Base-by-base conservation (phyloP, 2,888 invertebrate genomes). In the Ptilodon capucinus region DNA sequence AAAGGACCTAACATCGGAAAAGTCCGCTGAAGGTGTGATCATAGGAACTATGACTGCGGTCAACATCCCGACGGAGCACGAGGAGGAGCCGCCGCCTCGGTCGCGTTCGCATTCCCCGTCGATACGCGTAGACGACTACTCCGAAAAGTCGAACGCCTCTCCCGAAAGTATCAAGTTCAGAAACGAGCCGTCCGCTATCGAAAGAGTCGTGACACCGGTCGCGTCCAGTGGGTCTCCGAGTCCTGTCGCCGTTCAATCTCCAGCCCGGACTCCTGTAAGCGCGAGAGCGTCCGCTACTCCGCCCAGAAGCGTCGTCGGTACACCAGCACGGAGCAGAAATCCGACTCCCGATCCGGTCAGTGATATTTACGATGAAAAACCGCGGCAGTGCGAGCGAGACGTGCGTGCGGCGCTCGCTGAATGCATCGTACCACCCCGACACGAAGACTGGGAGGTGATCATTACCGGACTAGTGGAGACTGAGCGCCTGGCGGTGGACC, bases 381-480 rank as follows among this genome's bases (percentile, higher is more conserved):
- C 70, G 38, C 59, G 60, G 14, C 60, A 54, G 2, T 48, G 51
- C 32, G 65, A 80, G 40, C 77, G 89, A 4, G 90, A 89, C 57
- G 89, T 90, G 19, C 81, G 91, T 28, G 73, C 71, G 6, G 87
- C 86, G 13, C 79, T 90, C 30, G 76, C 84, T 1, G 90, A 86
- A 54, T 86, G 89, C 53, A 77, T 78, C 14, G 66, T 85, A 41
- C 87, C 88, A 8, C 71, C 95, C 56, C 86, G 96, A 17, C 95
- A 96, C 65, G 91, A 93, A 52, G 96, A 95, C 71, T 97, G 97
- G 97, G 96, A 97, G 79, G 91, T 93, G 4, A 94, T 94, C 34
- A 93, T 97, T 64, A 93, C 94, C 50, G 95, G 96, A 0, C 86
- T 97, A 18, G 92, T 93, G 43, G 92, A 93, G 44, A 86, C 95